Evolutionary conservation across 2,113 vertebrate species (phyloP), one percentile per base, ranked within the genome.

Genomic region (Vulpes vulpes): DNA sequence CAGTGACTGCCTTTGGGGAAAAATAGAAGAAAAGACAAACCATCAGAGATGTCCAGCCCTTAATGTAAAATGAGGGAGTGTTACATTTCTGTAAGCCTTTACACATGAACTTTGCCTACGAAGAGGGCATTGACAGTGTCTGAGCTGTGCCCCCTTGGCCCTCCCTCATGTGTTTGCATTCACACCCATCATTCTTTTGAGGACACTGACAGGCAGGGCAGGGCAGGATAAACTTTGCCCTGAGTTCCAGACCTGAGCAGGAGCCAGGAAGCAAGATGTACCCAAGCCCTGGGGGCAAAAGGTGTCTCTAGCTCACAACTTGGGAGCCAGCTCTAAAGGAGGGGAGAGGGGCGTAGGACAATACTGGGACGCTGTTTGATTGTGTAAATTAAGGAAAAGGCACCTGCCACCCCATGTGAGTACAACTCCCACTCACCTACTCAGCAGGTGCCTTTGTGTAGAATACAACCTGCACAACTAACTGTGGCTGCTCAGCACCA

Each of bases 221-320:
- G 60, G 64, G 64, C 17, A 3, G 76, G 11, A 14, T n/a, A 71
- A 74, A 69, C 91, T 91, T 92, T 95, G 57, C 94, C 27, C 80
- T 38, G 16, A 38, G 11, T 65, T 83, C 65, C n/a, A 57, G 81
- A 73, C 19, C 55, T 32, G 27, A 78, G 38, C 53, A n/a, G 23
- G 57, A 43, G 51, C 73, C 85, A 89, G 85, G 60, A 94, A 55
- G 64, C 74, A 78, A 89, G 92, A 62, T 4, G 35, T 82, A 20
- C 38, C 27, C 53, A 69, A 51, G 23, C 25, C 27, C 86, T 14
- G 11, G 92, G 65, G 67, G 94, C 69, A 32, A 60, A 57, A 73
- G 35, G 30, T 69, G 23, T 4, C 78, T 62, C 62, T 74, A 17
- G 38, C 71, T 78, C 57, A 23, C 32, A 53, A n/a, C 23, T n/a